Conservation (phyloP, 1,140 invertebrate species). For the Panulirus ornatus region DNA sequence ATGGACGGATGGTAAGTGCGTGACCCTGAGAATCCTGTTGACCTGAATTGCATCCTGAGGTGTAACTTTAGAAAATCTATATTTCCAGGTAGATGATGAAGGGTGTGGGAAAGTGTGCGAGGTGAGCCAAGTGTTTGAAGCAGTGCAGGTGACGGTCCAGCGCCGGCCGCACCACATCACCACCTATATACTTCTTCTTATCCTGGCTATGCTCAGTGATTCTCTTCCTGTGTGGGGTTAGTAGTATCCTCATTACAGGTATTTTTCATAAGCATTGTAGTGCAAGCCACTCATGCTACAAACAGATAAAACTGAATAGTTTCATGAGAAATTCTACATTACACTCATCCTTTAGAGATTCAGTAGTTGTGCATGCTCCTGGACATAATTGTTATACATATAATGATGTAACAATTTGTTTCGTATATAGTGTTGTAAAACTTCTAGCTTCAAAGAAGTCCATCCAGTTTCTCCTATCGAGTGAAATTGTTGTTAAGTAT, state of each 20-base stretch:
- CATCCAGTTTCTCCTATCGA: neutral
- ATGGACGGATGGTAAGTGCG: too few relatives aligned
- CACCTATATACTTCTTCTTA: conserved; percentile 44
- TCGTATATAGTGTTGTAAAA: neutral
- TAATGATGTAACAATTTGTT: neutral
- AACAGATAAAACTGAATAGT: neutral
- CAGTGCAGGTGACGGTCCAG: conserved; percentile 26
- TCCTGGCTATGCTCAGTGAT: conserved; percentile 60
- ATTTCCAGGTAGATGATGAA: neutral
- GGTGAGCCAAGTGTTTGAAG: conserved; percentile 29
- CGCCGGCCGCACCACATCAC: conserved; percentile 24
- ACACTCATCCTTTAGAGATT: neutral
- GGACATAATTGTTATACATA: neutral
- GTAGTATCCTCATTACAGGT: neutral
- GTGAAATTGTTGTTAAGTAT: neutral
- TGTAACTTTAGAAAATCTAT: too few relatives aligned
- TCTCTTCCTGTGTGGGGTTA: conserved; percentile 58
- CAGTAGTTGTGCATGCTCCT: neutral
- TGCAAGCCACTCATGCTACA: neutral
- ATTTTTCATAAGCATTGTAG: neutral
- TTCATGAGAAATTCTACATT: neutral
- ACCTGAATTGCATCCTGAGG: too few relatives aligned
- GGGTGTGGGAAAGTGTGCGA: conserved; percentile 27
- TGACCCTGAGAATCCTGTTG: too few relatives aligned
- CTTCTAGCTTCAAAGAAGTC: neutral